Percentiles rank a stretch among this genome's conserved stretches.
These are phyloP conservation scores for Apis florea DNA, from an alignment of 1,140 invertebrate genomes.

Conservation along the genomic window DNA sequence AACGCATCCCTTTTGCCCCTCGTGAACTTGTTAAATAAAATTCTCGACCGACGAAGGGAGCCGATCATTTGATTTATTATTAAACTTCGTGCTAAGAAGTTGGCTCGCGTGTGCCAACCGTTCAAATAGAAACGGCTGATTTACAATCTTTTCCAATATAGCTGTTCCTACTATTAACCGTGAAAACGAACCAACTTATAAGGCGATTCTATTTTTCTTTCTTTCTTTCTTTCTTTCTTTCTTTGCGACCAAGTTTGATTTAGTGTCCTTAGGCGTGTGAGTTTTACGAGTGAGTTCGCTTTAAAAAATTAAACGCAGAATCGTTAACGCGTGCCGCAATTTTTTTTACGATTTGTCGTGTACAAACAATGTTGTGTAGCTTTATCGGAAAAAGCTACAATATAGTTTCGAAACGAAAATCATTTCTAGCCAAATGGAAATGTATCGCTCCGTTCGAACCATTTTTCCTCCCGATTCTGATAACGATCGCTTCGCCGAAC, in stretches of 20 bases:
- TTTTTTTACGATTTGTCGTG: too few relatives aligned
- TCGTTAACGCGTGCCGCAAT: too few relatives aligned
- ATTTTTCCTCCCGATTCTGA: neutral
- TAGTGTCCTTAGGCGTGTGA: neutral
- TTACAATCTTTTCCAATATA: conserved; percentile 16
- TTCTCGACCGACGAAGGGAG: conserved; percentile 16
- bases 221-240: neutral
- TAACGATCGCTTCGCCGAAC: neutral
- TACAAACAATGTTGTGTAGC: too few relatives aligned
- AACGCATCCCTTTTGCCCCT: neutral
- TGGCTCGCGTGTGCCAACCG: conserved; percentile 21
- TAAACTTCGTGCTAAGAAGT: conserved; percentile 11
- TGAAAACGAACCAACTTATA: neutral
- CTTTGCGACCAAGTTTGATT: neutral
- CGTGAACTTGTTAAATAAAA: conserved; percentile 17
- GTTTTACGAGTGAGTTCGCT: too few relatives aligned
- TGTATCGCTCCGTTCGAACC: too few relatives aligned
- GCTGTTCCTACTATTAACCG: neutral
- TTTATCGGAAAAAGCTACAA: too few relatives aligned
- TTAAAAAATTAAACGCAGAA: too few relatives aligned
- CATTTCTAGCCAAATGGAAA: neutral
- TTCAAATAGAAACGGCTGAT: conserved; percentile 18
- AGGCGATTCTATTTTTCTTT: neutral
- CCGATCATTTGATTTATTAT: conserved; percentile 34
- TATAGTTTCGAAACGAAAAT: neutral